Percentiles rank a stretch among this genome's conserved stretches.
Evolutionary conservation across 2,888 invertebrate species (phyloP).

Genomic region (Luffia ferchaultella): DNA sequence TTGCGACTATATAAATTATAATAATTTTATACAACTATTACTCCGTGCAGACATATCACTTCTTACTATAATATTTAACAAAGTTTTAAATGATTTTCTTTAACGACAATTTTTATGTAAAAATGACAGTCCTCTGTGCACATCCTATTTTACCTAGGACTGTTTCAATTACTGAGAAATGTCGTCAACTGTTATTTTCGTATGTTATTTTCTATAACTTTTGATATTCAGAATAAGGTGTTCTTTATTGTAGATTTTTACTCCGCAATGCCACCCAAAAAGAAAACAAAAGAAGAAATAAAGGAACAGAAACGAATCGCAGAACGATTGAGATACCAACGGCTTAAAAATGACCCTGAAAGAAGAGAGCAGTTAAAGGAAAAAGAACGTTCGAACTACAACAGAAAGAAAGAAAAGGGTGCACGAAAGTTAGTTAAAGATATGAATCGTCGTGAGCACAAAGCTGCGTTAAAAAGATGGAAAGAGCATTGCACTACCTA

Average conservation of each 20-base stretch:
- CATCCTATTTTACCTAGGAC: not conserved
- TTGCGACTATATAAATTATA: not conserved
- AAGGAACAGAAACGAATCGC: not conserved
- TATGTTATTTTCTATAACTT: too few relatives aligned
- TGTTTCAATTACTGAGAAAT: not conserved
- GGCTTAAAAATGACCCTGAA: conserved; percentile 15
- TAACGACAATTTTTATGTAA: not conserved
- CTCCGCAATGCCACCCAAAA: not conserved
- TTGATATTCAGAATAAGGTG: not conserved
- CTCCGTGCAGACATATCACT: not conserved
- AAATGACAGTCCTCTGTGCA: not conserved
- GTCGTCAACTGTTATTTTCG: not conserved
- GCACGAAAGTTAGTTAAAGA: conserved; percentile 14
- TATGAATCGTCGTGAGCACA: conserved; percentile 16
- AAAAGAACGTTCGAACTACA: conserved; percentile 10
- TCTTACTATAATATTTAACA: too few relatives aligned
- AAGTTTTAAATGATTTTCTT: not conserved
- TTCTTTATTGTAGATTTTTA: conserved; percentile 2
- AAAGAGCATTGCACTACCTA: conserved; percentile 13
- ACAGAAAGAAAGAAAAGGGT: conserved; percentile 15
- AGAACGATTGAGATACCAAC: conserved; percentile 11
- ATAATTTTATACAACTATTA: not conserved
- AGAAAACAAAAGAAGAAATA: conserved; percentile 1
- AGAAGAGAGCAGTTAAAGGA: conserved; percentile 14
- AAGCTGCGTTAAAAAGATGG: conserved; percentile 11